Conservation (phyloP, 2,797 vertebrate genomes). For the Mycteria americana region DNA sequence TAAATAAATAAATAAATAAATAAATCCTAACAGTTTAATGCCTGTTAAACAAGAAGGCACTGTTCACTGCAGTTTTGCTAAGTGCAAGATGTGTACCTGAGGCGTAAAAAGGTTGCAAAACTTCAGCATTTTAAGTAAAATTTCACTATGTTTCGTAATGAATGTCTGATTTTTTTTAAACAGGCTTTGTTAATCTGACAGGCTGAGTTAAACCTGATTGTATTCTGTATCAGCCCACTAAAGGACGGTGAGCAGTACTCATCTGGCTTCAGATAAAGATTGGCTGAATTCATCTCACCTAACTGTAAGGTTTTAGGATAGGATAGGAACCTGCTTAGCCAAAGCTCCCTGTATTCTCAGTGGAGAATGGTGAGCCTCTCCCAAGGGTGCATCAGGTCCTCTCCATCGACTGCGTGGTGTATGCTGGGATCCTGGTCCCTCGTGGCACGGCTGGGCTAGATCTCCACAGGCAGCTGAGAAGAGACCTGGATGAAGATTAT, state of each 20-base stretch:
- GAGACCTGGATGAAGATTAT: neutral
- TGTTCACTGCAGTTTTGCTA: neutral
- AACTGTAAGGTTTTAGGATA: neutral
- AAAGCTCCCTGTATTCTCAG: neutral
- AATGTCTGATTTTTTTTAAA: neutral
- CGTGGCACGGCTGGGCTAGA: neutral
- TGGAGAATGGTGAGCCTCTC: neutral
- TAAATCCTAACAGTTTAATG: slow-evolving; percentile 11
- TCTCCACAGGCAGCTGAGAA: neutral
- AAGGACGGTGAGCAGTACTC: neutral
- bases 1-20: neutral
- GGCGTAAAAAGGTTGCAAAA: neutral
- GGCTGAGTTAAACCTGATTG: neutral
- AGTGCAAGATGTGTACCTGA: neutral
- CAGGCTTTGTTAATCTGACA: neutral
- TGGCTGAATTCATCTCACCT: neutral
- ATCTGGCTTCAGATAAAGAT: neutral
- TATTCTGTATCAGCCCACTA: neutral
- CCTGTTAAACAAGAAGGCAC: slow-evolving; percentile 35
- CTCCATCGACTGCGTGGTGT: fast-evolving
- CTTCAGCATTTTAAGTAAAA: neutral
- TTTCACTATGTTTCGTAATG: neutral
- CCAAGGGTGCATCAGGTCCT: neutral
- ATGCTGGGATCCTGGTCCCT: fast-evolving
- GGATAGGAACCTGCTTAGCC: neutral